Conservation (phyloP, 2,888 invertebrate species). For the Pogonocherus hispidulus region DNA sequence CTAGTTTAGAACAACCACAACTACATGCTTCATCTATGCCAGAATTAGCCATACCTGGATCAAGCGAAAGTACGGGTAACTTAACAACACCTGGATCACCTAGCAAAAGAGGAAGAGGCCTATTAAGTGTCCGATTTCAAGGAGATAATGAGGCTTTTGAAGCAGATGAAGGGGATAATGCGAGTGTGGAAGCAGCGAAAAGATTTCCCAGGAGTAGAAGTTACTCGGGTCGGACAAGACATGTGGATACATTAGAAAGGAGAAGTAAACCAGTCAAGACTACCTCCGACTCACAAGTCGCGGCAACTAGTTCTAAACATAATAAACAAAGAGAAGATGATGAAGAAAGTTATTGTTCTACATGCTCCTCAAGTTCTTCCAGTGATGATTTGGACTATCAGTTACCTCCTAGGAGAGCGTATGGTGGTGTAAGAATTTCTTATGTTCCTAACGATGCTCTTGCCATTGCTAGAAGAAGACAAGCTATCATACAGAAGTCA, state of each 20-base stretch:
- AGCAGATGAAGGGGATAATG: slow-evolving; percentile 64
- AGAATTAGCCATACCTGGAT: slow-evolving; percentile 70
- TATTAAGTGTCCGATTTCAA: slow-evolving; percentile 72
- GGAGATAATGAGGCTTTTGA: slow-evolving; percentile 70
- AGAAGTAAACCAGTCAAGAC: slow-evolving; percentile 61
- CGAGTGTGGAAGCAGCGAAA: slow-evolving; percentile 60
- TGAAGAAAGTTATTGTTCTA: slow-evolving; percentile 87
- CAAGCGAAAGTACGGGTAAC: slow-evolving; percentile 54
- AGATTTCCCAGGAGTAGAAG: slow-evolving; percentile 71
- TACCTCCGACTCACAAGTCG: slow-evolving; percentile 62
- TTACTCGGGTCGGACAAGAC: slow-evolving; percentile 70
- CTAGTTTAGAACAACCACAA: slow-evolving; percentile 55
- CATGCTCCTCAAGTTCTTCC: slow-evolving; percentile 88
- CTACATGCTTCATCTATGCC: slow-evolving; percentile 76
- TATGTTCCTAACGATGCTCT: slow-evolving; percentile 94
- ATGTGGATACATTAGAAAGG: slow-evolving; percentile 61
- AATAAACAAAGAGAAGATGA: slow-evolving; percentile 74
- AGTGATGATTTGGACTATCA: slow-evolving; percentile 92
- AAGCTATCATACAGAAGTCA: slow-evolving; percentile 67
- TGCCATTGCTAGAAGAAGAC: slow-evolving; percentile 82
- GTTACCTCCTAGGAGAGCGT: slow-evolving; percentile 85
- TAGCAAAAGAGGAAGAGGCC: slow-evolving; percentile 64
- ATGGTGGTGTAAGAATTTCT: slow-evolving; percentile 90
- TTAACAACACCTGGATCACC: slow-evolving; percentile 66
- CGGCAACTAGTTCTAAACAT: slow-evolving; percentile 61